Conservation (phyloP, 2,113 vertebrate species). For the Marmota flaviventris region DNA sequence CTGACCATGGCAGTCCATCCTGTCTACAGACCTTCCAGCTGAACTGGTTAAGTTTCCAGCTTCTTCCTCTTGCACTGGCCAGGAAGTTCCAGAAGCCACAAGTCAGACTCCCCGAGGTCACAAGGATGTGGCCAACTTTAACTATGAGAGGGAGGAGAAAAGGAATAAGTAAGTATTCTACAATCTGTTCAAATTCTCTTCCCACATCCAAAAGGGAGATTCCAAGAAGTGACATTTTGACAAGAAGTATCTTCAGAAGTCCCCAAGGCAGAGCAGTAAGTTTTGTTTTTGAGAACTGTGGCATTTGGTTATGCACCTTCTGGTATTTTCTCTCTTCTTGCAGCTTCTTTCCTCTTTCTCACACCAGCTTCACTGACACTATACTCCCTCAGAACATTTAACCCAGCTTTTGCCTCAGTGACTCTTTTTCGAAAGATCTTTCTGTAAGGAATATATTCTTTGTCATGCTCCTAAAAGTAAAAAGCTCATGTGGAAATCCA, state of each 20-base stretch:
- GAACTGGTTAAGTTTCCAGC: background rate
- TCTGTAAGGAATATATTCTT: background rate
- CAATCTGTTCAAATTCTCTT: background rate
- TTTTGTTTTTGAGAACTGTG: background rate
- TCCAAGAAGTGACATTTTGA: background rate
- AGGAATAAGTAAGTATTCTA: background rate
- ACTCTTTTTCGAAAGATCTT: background rate
- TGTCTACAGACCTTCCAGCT: background rate
- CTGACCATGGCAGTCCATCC: background rate
- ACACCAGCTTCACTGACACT: background rate
- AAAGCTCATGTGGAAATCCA: background rate
- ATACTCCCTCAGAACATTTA: background rate
- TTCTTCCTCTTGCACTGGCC: background rate
- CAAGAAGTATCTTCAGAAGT: background rate
- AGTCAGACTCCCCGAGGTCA: background rate
- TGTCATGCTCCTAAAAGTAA: background rate
- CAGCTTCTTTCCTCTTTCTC: background rate
- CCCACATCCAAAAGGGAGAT: background rate
- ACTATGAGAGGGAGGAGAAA: accelerated
- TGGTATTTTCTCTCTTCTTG: background rate
- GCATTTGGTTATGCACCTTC: background rate
- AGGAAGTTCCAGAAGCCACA: background rate
- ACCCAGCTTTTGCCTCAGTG: background rate
- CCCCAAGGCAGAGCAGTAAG: background rate
- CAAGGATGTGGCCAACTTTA: background rate